These are phyloP conservation scores for Mormyrops attenuatus DNA, from an alignment of 2,797 vertebrate genomes.

Conservation along the genomic window DNA sequence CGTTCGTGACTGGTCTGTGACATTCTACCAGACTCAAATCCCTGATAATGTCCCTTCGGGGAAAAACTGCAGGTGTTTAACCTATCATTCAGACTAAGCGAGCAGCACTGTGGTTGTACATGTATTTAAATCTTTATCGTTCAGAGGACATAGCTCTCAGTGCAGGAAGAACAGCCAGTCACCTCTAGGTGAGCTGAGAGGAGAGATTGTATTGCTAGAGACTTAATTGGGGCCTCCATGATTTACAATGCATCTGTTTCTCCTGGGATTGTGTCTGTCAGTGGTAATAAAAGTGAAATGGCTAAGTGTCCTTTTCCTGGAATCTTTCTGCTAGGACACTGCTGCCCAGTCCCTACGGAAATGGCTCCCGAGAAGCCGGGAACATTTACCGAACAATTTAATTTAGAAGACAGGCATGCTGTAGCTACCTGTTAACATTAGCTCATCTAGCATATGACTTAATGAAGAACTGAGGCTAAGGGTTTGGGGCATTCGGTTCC, in stretches of 20 bases:
- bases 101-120: not conserved
- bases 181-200: not conserved
- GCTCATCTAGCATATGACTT: not conserved
- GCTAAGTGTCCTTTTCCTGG: not conserved
- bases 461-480: not conserved
- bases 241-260: conserved; percentile 9
- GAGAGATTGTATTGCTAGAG: not conserved
- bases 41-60: not conserved
- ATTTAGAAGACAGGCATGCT: not conserved
- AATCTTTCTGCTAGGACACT: not conserved
- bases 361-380: not conserved
- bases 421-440: not conserved
- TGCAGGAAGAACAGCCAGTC: not conserved
- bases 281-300: not conserved
- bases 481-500: not conserved
- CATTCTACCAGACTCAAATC: not conserved
- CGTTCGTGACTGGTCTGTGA: not conserved
- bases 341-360: not conserved
- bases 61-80: not conserved
- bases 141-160: not conserved
- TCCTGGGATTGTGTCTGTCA: conserved; percentile 8
- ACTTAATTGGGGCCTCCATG: not conserved
- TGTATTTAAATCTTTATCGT: not conserved
- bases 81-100: not conserved
- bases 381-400: not conserved